Conservation (phyloP, 1,140 invertebrate species). For the Drosophila seguyi region DNA sequence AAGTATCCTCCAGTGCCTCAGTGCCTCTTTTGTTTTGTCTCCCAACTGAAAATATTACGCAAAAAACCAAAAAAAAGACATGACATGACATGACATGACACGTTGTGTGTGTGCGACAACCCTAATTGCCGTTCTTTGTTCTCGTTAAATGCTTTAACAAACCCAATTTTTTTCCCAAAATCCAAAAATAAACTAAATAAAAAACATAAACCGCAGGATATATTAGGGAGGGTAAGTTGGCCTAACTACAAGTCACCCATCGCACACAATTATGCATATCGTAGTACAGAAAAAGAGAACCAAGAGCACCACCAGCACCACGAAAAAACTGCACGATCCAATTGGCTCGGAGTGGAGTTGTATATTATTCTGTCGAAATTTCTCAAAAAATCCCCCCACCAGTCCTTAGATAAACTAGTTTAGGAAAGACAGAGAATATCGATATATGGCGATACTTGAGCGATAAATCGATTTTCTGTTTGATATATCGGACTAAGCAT, state of each 20-base stretch:
- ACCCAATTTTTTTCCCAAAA: slow-evolving; percentile 18
- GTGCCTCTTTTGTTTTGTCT: neutral
- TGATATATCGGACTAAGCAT: neutral
- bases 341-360: slow-evolving; percentile 46
- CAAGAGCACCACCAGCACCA: slow-evolving; percentile 20
- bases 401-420: neutral
- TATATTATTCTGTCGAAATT: slow-evolving; percentile 62
- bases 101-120: slow-evolving; percentile 9
- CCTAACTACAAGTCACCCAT: slow-evolving; percentile 68
- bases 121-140: slow-evolving; percentile 51
- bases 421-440: neutral
- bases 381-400: neutral
- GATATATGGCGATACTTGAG: neutral
- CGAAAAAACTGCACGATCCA: slow-evolving; percentile 15
- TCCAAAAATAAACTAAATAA: slow-evolving; percentile 54
- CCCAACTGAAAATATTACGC: neutral
- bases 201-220: slow-evolving; percentile 81
- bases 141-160: slow-evolving; percentile 75
- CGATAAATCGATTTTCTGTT: neutral
- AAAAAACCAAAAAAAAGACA: neutral
- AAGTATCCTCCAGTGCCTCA: slow-evolving; percentile 85
- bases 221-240: slow-evolving; percentile 85
- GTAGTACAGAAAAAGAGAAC: slow-evolving; percentile 39
- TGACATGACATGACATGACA: neutral
- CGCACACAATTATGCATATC: slow-evolving; percentile 31